Evolutionary conservation across 1,140 invertebrate species (phyloP), one percentile per base, ranked within the genome.

Genomic region (Lutraria rhynchaena): DNA sequence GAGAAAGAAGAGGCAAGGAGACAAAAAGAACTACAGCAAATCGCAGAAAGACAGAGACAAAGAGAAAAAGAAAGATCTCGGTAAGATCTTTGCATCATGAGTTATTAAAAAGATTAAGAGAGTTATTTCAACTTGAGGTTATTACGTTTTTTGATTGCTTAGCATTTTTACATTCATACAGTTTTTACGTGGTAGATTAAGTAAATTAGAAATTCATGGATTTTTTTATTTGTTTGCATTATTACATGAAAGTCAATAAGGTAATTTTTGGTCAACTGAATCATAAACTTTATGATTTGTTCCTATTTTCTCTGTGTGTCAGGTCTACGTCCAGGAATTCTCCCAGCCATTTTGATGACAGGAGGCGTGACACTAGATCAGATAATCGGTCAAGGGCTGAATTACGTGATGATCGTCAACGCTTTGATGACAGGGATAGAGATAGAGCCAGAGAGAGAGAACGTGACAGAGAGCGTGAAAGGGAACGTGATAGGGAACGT

Each of bases 11-110:
- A 82, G 15, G 46, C 71, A 46, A 78, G 70, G 67, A 74, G 78
- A 44, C 33, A 51, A 33, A 74, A 74, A 46, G 58, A 84, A 83
- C 75, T 81, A 65, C 85, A 51, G 84, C 88, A 71, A 75, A 87
- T 29, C 57, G 61, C 53, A 19, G 53, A 73, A 82, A 83, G 76
- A 89, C 86, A 27, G 78, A 83, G 37, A 63, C 63, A 83, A 75
- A 83, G 75, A 83, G 70, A 82, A 57, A 76, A 81, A 77, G 71
- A 67, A 77, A 77, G 75, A 69, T n/a, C 58, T 57, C 15, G 60
- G 53, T 67, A 41, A 41, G 58, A 46, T 60, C 33, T 51, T 41
- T 41, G 5, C 37, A 5, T 15, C 37, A 41, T 15, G 15, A 41
- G n/a, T n/a, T n/a, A n/a, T n/a, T n/a, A n/a, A n/a, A n/a, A n/a